Conservation (phyloP, 2,888 invertebrate species). For the Brachynemurus nebulosus region DNA sequence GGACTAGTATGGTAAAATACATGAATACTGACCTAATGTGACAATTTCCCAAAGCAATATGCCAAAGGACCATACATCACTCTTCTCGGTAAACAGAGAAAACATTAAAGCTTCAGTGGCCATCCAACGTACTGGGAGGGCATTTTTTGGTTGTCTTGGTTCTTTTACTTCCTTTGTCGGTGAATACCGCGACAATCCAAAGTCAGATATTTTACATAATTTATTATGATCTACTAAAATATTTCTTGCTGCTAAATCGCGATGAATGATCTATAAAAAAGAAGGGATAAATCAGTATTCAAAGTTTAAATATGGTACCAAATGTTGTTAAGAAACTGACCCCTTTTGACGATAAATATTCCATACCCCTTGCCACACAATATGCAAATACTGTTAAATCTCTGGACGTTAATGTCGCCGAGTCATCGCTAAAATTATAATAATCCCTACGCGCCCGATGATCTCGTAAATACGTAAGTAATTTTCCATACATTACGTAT, state of each 20-base stretch:
- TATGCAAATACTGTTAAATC: slow-evolving; percentile 69
- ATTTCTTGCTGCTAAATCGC: slow-evolving; percentile 73
- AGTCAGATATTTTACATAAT: slow-evolving; percentile 77
- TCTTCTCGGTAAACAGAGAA: slow-evolving; percentile 65
- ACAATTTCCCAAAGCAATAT: slow-evolving; percentile 80
- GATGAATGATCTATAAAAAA: slow-evolving; percentile 59
- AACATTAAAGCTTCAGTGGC: slow-evolving; percentile 70
- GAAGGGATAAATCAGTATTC: not conserved
- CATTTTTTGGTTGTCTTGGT: slow-evolving; percentile 36
- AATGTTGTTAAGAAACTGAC: slow-evolving; percentile 42
- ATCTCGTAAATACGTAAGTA: slow-evolving; percentile 60
- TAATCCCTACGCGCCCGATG: slow-evolving; percentile 38
- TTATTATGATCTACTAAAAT: slow-evolving; percentile 73
- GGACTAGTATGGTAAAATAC: not conserved
- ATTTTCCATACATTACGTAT: slow-evolving; percentile 71
- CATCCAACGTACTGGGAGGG: slow-evolving; percentile 70
- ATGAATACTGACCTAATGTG: slow-evolving; percentile 58
- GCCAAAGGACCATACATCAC: slow-evolving; percentile 80
- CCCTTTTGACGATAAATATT: slow-evolving; percentile 65
- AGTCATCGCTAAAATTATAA: slow-evolving; percentile 48
- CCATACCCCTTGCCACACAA: slow-evolving; percentile 75
- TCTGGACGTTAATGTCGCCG: slow-evolving; percentile 50
- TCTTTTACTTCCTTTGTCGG: slow-evolving; percentile 35
- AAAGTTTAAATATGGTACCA: no score
- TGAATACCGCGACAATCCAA: slow-evolving; percentile 61